Evolutionary conservation across 2,888 invertebrate genomes (phyloP), one percentile per base, ranked within the genome.

Genomic region (Drosophila crucigera): DNA sequence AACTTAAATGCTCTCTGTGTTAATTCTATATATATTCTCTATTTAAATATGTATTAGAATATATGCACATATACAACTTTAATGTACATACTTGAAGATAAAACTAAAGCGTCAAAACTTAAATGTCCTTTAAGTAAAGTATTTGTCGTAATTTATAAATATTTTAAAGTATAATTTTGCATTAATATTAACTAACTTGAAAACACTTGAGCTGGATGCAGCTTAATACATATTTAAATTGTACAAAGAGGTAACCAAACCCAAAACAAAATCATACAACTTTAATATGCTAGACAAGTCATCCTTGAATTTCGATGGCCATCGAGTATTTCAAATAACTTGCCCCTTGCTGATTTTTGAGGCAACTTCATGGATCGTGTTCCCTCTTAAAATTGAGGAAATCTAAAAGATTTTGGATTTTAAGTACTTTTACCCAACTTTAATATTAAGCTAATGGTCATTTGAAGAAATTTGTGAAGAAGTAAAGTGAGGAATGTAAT

Each of bases 1-100:
- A 22, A 11, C 3, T 16, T 6, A 25, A 52, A 79, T 79, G 22
- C 76, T 11, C 79, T 77, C 11, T 25, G 10, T 6, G 25, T 16
- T 3, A 43, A 0, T 11, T 14, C 3, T 2, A 4, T 3, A 11
- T 11, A 37, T 19, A 25, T 25, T 55, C 16, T 16, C 19, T 11
- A 6, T 25, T 10, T 6, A 47, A 47, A 25, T 47, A 25, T 16
- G 22, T 16, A 25, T 14, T 22, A 1, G 22, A 41, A 10, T 41
- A 41, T 4, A 2, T 10, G 2, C 10, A 41, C 9, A 41, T 10
- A 10, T 1, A 22, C 14, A 14, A 47, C 22, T 22, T 14, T 14
- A 14, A 22, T 47, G 7, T 3, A 47, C 6, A 7, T 7, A 25
- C 4, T 11, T 4, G 19, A 47, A 73, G 77, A 19, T 70, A 1